Base-by-base conservation (phyloP, 2,113 vertebrate species). In the Hippocampus mohnikei region DNA sequence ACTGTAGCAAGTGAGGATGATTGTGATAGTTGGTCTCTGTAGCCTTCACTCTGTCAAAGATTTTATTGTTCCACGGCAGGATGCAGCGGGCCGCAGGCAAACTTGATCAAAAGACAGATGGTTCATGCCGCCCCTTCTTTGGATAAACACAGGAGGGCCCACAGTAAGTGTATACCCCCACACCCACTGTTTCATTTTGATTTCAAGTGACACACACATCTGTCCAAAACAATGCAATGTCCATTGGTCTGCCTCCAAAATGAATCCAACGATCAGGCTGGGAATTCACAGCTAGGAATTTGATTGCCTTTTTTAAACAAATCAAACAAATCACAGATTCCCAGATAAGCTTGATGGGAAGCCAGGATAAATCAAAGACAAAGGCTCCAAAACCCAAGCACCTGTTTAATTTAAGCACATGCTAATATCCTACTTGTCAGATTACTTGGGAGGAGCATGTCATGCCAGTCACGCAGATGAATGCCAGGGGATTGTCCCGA, bases 21-120 rank as follows among this genome's bases (percentile, higher is more conserved):
- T 37, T 37, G 48, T 52, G 59, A 70, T 59, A 65, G 63, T 27
- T 42, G 61, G 40, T 64, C n/a, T 64, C 12, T 11, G 12, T 44
- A 23, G 40, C 53, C 46, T 67, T 48, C 29, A 72, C 67, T 71
- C 67, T 37, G 16, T 67, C 48, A 58, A 42, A 42, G 20, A 50
- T 40, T 37, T 29, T 50, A 59, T 73, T 55, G 48, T 33, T 67
- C 6, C 64, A 33, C 66, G 40, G 56, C 76, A 76, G 66, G 53
- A 67, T 66, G 68, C 50, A 68, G 29, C 41, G 15, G 23, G 27
- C 37, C 50, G 29, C 4, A 8, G 27, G 64, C 67, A n/a, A 67
- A 55, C 76, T 18, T 67, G 67, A 82, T 79, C 56, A 52, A 52
- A 67, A 60, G 66, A 23, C 46, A 64, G 62, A 50, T 60, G 53